Evolutionary conservation across 2,888 invertebrate species (phyloP).

Genomic region (Erpobdella octoculata): DNA sequence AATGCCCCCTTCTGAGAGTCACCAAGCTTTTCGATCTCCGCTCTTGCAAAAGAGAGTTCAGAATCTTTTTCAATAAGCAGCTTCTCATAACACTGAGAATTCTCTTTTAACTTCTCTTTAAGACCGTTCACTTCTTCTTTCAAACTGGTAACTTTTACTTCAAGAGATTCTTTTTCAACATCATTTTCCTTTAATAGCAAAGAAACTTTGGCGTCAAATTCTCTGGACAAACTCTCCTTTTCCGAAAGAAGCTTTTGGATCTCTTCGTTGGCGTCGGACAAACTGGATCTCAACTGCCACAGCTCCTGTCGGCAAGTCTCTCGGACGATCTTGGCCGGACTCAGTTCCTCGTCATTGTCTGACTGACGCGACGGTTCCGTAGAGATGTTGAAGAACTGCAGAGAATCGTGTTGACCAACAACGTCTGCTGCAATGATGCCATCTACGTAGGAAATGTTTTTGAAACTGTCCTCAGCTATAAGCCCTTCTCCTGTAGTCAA

Average conservation of each 20-base stretch:
- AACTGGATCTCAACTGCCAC: constrained; percentile 10
- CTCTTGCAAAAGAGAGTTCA: neutral
- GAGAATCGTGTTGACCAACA: neutral
- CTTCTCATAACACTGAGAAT: constrained; percentile 8
- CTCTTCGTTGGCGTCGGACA: constrained; percentile 4
- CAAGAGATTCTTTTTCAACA: neutral
- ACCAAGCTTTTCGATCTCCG: constrained; percentile 4
- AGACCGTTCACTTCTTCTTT: neutral
- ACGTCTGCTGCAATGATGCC: neutral
- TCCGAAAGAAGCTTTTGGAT: constrained; percentile 23
- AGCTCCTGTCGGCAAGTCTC: constrained; percentile 19
- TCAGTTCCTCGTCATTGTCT: constrained; percentile 19
- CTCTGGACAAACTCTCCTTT: constrained; percentile 9
- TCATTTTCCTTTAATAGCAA: neutral
- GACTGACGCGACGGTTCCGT: neutral
- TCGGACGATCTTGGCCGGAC: constrained; percentile 6
- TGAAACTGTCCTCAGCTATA: too few relatives aligned
- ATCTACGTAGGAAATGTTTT: neutral
- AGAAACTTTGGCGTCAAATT: constrained; percentile 23
- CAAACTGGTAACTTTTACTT: neutral
- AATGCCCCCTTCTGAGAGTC: neutral
- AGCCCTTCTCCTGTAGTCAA: too few relatives aligned
- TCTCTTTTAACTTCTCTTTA: constrained; percentile 6
- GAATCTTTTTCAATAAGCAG: constrained; percentile 6
- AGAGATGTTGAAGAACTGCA: neutral